A percentile compares a stretch with the other conserved stretches of the same genome.
Conservation (phyloP, 1,140 invertebrate species). For the Euura saliciscinereae region DNA sequence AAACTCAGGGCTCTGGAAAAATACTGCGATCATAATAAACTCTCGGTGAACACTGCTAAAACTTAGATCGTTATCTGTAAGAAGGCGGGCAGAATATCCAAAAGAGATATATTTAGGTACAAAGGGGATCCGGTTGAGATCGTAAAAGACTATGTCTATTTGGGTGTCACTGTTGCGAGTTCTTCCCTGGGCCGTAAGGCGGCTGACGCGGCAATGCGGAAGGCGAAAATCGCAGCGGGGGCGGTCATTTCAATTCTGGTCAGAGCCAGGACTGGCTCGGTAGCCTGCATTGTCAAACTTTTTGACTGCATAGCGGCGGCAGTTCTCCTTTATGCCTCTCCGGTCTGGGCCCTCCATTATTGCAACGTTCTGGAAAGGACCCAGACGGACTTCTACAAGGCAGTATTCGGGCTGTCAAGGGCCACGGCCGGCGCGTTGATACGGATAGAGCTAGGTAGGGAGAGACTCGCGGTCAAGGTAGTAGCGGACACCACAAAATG, state of each 20-base stretch:
- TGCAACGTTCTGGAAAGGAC: no score
- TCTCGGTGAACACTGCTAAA: constrained; percentile 24
- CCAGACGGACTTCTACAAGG: no score
- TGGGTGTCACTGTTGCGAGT: constrained; percentile 21
- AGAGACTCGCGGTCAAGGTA: no score
- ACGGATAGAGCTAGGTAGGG: no score
- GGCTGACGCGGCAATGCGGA: constrained; percentile 10
- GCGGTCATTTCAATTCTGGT: constrained; percentile 13
- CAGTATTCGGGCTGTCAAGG: no score
- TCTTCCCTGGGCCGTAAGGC: constrained; percentile 1
- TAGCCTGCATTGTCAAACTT: no score
- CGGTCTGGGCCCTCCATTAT: no score
- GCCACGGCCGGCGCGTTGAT: no score
- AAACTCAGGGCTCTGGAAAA: constrained; percentile 17
- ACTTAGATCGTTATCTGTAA: constrained; percentile 28
- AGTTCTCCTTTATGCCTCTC: no score
- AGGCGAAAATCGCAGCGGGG: constrained; percentile 13
- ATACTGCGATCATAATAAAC: constrained; percentile 20
- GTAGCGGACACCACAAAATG: no score
- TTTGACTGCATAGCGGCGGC: no score
- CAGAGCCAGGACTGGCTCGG: constrained; percentile 2
- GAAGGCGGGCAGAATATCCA: constrained; percentile 20
- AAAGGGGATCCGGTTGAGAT: constrained; percentile 17
- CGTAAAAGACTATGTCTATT: constrained; percentile 21
- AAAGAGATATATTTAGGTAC: constrained; percentile 13